A percentile compares a stretch with the other conserved stretches of the same genome.
These are phyloP conservation scores for Gastracanthus pulcherrimus DNA, from an alignment of 2,888 invertebrate species.

Conservation along the genomic window DNA sequence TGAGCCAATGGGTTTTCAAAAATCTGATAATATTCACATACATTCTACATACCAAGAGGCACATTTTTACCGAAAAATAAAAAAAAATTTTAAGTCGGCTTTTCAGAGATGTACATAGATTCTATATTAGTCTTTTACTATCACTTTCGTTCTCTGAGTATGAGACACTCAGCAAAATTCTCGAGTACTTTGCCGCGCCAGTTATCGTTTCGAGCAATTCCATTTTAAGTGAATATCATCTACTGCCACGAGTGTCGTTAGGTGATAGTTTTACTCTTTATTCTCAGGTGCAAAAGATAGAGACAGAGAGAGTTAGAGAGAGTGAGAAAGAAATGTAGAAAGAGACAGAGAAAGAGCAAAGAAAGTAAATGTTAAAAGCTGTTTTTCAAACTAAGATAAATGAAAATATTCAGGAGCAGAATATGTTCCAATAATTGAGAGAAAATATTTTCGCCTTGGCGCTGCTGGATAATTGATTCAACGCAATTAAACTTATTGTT, in stretches of 20 bases:
- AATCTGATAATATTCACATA: too few relatives aligned
- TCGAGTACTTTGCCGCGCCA: not conserved
- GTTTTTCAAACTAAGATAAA: not conserved
- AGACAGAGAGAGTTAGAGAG: not conserved
- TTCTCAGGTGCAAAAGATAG: not conserved
- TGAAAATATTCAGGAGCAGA: not conserved
- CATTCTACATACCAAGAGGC: too few relatives aligned
- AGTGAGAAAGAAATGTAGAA: not conserved
- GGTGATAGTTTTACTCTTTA: not conserved
- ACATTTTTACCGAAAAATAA: too few relatives aligned
- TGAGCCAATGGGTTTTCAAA: too few relatives aligned
- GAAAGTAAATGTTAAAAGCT: not conserved
- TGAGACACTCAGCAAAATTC: not conserved
- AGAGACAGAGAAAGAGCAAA: not conserved
- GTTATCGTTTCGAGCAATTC: not conserved
- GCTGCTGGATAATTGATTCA: too few relatives aligned
- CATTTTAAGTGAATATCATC: constrained; percentile 16
- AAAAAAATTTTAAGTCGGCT: too few relatives aligned
- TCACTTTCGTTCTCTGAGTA: not conserved
- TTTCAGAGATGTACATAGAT: too few relatives aligned
- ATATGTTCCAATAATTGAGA: too few relatives aligned
- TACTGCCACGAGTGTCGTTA: not conserved
- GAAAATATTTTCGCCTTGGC: too few relatives aligned
- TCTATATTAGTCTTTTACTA: not conserved
- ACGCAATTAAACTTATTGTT: too few relatives aligned